Conservation (phyloP, 2,113 vertebrate species). For the Echinops telfairi region DNA sequence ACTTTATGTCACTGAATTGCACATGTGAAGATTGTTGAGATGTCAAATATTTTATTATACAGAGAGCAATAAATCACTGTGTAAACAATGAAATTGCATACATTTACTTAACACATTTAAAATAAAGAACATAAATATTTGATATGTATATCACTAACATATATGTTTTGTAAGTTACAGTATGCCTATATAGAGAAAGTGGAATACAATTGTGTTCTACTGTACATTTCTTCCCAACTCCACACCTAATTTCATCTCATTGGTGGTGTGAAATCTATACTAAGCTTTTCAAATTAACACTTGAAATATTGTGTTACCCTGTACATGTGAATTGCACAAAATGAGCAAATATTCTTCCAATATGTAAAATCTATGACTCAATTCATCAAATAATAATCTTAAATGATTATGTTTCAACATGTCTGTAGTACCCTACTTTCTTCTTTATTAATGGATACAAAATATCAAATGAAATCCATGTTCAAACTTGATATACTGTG, state of each 20-base stretch:
- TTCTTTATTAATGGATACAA: not conserved
- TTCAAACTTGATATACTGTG: not conserved
- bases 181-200: not conserved
- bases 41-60: not conserved
- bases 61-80: no score
- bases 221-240: not conserved
- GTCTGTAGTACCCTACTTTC: slow-evolving; percentile 17
- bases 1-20: not conserved
- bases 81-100: not conserved
- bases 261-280: not conserved
- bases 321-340: not conserved
- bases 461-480: not conserved
- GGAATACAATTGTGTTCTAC: not conserved
- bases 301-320: not conserved
- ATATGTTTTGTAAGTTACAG: not conserved
- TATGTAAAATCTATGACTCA: not conserved
- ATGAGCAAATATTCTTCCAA: not conserved
- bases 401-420: not conserved
- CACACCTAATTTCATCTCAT: not conserved
- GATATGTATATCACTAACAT: not conserved
- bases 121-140: not conserved
- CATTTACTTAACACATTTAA: not conserved
- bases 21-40: not conserved
- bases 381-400: not conserved
- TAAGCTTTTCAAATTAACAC: not conserved